Base-by-base conservation (phyloP, 2,797 vertebrate species). In the Geotrypetes seraphini region DNA sequence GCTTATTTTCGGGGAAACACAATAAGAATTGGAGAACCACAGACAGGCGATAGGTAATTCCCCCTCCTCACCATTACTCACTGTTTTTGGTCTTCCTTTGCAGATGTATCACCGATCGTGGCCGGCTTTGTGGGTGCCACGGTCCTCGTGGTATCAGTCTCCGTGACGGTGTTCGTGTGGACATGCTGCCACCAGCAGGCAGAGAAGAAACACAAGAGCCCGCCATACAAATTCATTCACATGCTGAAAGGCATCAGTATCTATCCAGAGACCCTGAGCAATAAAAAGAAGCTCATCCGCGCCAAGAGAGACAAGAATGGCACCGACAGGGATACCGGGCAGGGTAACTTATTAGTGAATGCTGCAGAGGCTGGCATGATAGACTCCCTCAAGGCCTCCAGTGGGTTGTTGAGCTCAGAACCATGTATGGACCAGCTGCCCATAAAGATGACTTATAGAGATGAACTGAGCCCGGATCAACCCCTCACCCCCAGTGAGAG, bases 171-270 rank as follows among this genome's bases (percentile, higher is more conserved):
- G 21, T 86, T 96, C 51, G 75, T 96, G 36, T 97, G 92, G 93
- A 85, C 84, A 1, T 94, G 91, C 73, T 97, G 93, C 64, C 91
- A 89, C 57, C 88, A 88, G 5, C 90, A 89, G 4, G 81, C 85
- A 33, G 73, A 83, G 17, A 84, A 78, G 60, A 84, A 87, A 16
- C 79, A 81, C 39, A 62, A 80, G 48, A 66, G 67, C 0, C 88
- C 86, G 0, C 86, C 75, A 0, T 91, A 94, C 64, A 92, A 92
- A 73, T 97, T 97, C 69, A 96, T 97, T 29, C 94, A 97, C 69
- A 97, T 97, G 94, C 66, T 97, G 42, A 97, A 97, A 57, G 94
- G 94, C 43, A 92, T 97, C 77, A 97, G 92, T 55, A 97, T 97
- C 65, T 97, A 97, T 53, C 93, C 93, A 2, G 92, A 97, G 64